These are phyloP conservation scores for Drosophila subsilvestris DNA, from an alignment of 2,888 invertebrate genomes.

Conservation along the genomic window DNA sequence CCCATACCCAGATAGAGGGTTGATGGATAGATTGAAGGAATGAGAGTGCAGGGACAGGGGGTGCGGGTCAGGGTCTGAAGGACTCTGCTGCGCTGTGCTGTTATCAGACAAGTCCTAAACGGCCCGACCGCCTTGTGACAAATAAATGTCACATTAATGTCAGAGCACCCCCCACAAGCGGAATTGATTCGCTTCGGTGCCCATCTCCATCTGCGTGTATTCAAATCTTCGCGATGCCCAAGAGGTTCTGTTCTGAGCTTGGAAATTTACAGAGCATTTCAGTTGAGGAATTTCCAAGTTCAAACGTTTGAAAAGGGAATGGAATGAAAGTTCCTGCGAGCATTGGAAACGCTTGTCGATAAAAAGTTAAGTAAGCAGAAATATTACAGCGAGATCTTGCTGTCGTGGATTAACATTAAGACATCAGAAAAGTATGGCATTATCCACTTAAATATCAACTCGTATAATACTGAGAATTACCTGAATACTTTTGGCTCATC, in stretches of 20 bases:
- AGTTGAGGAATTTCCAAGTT: not conserved
- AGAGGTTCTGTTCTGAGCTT: not conserved
- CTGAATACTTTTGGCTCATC: too few species aligned
- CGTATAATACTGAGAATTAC: too few species aligned
- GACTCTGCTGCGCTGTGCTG: slow-evolving; percentile 1
- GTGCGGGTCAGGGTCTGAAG: slow-evolving; percentile 41
- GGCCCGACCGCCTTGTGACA: slow-evolving; percentile 67
- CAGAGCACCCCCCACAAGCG: slow-evolving; percentile 67
- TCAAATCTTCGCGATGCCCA: slow-evolving; percentile 39
- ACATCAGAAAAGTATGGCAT: too few species aligned
- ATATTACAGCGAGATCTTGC: too few species aligned
- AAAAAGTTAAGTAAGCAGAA: too few species aligned
- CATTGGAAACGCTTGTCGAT: too few species aligned
- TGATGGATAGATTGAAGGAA: slow-evolving; percentile 15
- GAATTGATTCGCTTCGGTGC: slow-evolving; percentile 68
- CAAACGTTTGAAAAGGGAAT: too few species aligned
- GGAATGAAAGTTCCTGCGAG: too few species aligned
- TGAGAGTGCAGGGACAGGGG: not conserved
- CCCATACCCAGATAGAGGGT: slow-evolving; percentile 21
- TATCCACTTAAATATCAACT: too few species aligned
- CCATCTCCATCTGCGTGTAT: slow-evolving; percentile 18
- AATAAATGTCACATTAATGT: slow-evolving; percentile 80
- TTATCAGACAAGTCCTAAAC: slow-evolving; percentile 57
- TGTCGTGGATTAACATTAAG: too few species aligned
- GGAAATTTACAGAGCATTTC: not conserved